These are phyloP conservation scores for Neelides folsomi DNA, from an alignment of 2,888 invertebrate species.

Conservation along the genomic window DNA sequence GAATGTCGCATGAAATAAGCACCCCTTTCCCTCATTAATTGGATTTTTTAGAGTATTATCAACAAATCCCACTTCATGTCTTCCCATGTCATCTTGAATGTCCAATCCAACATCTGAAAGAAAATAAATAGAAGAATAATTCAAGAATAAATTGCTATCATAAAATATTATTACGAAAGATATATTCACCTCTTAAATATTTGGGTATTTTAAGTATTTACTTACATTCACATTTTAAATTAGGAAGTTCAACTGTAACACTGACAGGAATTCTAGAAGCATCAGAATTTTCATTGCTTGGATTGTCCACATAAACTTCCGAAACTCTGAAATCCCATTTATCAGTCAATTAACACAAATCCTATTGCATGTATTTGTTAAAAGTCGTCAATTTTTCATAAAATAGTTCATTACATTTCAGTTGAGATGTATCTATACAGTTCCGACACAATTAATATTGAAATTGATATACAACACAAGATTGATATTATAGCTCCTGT, in stretches of 20 bases:
- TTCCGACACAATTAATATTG: slow-evolving; percentile 42
- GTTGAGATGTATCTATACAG: slow-evolving; percentile 40
- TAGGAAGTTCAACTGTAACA: slow-evolving; percentile 42
- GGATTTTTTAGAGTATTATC: slow-evolving; percentile 43
- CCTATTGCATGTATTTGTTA: not conserved
- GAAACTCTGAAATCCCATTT: slow-evolving; percentile 38
- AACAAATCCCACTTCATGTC: slow-evolving; percentile 47
- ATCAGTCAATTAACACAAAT: not conserved
- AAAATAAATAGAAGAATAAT: slow-evolving; percentile 1
- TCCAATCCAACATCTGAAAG: slow-evolving; percentile 43
- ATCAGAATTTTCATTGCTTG: slow-evolving; percentile 36
- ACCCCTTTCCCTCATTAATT: slow-evolving; percentile 39
- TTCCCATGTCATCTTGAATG: slow-evolving; percentile 47
- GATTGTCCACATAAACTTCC: slow-evolving; percentile 45
- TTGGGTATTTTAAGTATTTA: slow-evolving; percentile 13
- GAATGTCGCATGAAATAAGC: slow-evolving; percentile 42
- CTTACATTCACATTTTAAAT: slow-evolving; percentile 44
- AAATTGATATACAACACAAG: slow-evolving; percentile 41
- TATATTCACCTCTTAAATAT: too few relatives aligned
- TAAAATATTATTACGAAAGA: too few relatives aligned
- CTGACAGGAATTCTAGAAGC: slow-evolving; percentile 42
- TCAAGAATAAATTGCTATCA: slow-evolving; percentile 1
- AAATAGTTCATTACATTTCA: slow-evolving; percentile 39
- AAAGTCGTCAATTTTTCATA: not conserved
- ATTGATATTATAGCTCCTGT: slow-evolving; percentile 45